These are phyloP conservation scores for Dendropsophus ebraccatus DNA, from an alignment of 2,113 vertebrate genomes.

Conservation along the genomic window DNA sequence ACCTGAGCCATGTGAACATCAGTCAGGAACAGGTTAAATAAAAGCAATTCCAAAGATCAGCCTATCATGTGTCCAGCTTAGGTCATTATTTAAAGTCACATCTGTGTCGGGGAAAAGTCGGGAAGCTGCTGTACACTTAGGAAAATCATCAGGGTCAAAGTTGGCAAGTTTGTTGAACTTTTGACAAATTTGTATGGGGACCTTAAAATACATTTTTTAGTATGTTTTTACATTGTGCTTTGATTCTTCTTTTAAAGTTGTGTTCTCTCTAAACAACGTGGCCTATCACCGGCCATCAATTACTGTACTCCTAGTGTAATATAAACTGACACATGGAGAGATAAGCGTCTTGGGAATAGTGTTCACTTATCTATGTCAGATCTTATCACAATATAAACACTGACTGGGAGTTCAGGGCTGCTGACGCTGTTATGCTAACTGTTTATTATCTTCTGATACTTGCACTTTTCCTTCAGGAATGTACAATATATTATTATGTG, in stretches of 20 bases:
- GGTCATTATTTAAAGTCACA: too few relatives aligned
- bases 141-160: too few relatives aligned
- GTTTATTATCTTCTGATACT: neutral
- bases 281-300: neutral
- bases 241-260: neutral
- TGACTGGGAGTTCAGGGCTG: neutral
- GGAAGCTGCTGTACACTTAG: too few relatives aligned
- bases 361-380: constrained; percentile 12
- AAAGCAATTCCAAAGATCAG: too few relatives aligned
- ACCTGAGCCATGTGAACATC: too few relatives aligned
- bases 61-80: too few relatives aligned
- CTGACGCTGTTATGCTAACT: constrained; percentile 10
- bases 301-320: neutral
- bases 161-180: too few relatives aligned
- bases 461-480: neutral
- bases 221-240: too few relatives aligned
- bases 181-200: too few relatives aligned
- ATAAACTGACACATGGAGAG: constrained; percentile 11
- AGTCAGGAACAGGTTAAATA: too few relatives aligned
- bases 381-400: constrained; percentile 19
- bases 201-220: too few relatives aligned
- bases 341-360: constrained; percentile 9
- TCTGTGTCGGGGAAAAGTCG: too few relatives aligned
- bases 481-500: neutral
- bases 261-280: neutral